A percentile compares a stretch with the other conserved stretches of the same genome.
Evolutionary conservation across 2,113 vertebrate species (phyloP).

Genomic region (Crotalus tigris): DNA sequence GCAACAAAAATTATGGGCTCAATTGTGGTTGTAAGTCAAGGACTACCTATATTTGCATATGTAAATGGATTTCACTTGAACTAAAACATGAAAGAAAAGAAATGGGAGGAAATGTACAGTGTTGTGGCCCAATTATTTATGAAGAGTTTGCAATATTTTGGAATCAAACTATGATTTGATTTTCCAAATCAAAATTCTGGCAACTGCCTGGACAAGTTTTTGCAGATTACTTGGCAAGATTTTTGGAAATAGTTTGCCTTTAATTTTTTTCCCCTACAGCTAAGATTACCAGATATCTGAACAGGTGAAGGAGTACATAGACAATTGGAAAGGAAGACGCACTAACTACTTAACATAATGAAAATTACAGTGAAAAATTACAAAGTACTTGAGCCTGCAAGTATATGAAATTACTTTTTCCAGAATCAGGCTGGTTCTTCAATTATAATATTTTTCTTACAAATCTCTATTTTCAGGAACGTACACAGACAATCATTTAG

Average conservation of each 20-base stretch:
- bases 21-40: neutral
- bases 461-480: neutral
- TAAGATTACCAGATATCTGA: neutral
- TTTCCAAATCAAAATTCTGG: neutral
- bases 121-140: neutral
- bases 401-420: neutral
- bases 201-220: neutral
- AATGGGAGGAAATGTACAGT: neutral
- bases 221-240: neutral
- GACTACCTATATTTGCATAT: neutral
- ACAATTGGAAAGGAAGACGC: neutral
- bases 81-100: neutral
- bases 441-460: neutral
- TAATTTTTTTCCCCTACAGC: rapidly evolving
- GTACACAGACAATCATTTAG: neutral
- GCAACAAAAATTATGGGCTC: neutral
- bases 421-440: neutral
- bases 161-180: neutral
- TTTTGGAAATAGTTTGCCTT: neutral
- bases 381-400: neutral
- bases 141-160: neutral
- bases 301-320: neutral
- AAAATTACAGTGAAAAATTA: neutral
- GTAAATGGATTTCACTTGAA: neutral
- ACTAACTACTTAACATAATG: neutral